Conservation (phyloP, 2,888 invertebrate genomes). For the Melitaea athalia region DNA sequence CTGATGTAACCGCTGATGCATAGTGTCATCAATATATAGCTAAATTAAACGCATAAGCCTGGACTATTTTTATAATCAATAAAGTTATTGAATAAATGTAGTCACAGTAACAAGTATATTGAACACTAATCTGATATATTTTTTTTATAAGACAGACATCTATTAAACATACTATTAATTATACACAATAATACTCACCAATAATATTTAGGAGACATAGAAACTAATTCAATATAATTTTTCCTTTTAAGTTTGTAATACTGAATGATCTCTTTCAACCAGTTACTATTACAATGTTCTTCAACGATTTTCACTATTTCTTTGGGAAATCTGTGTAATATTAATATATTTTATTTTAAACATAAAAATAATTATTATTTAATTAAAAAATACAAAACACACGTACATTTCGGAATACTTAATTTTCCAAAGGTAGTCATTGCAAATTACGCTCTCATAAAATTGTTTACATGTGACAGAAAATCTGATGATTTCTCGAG, state of each 20-base stretch:
- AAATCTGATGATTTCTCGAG: constrained; percentile 75
- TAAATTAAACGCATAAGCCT: too few species aligned
- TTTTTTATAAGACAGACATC: too few species aligned
- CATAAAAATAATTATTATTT: neutral
- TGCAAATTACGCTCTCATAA: constrained; percentile 65
- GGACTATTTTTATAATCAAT: too few species aligned
- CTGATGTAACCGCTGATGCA: too few species aligned
- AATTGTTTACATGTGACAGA: constrained; percentile 78
- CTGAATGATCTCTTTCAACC: constrained; percentile 50
- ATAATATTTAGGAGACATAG: constrained; percentile 56
- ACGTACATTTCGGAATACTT: constrained; percentile 56
- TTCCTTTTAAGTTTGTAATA: constrained; percentile 46
- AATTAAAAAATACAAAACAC: neutral
- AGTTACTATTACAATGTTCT: constrained; percentile 46
- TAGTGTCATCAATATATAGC: too few species aligned
- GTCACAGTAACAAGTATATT: too few species aligned
- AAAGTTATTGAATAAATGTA: too few species aligned
- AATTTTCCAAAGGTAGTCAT: constrained; percentile 59
- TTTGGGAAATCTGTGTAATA: constrained; percentile 41
- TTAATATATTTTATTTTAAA: constrained; percentile 32
- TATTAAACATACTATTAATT: neutral
- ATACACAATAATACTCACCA: constrained; percentile 47
- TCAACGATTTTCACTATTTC: constrained; percentile 39
- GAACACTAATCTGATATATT: too few species aligned
- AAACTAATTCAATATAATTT: constrained; percentile 44